A percentile compares a stretch with the other conserved stretches of the same genome.
Evolutionary conservation across 2,113 vertebrate species (phyloP).

Genomic region (Pogona vitticeps): DNA sequence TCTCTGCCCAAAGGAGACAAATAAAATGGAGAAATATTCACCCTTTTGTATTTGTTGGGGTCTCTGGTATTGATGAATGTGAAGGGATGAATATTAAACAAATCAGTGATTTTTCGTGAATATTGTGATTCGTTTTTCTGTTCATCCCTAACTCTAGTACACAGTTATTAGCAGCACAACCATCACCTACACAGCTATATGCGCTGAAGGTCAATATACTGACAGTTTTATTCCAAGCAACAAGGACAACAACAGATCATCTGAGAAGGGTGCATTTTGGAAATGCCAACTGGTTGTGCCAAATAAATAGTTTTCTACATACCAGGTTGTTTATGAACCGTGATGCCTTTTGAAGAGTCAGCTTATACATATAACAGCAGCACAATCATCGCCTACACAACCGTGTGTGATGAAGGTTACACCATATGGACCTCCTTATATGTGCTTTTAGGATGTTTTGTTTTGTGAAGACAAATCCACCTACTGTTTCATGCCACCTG

Average conservation of each 20-base stretch:
- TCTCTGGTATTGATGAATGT: too few species aligned
- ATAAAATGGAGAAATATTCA: too few species aligned
- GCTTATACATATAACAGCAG: background rate
- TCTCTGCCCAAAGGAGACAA: too few species aligned
- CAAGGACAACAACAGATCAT: background rate
- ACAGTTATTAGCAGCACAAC: background rate
- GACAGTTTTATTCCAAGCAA: background rate
- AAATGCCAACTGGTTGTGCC: background rate
- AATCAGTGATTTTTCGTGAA: too few species aligned
- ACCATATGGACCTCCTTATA: constrained; percentile 8
- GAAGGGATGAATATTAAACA: too few species aligned
- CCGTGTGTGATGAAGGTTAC: background rate
- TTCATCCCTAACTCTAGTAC: too few species aligned
- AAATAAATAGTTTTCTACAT: background rate
- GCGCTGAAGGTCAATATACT: background rate
- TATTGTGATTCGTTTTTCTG: too few species aligned
- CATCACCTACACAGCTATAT: background rate
- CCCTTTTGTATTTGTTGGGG: too few species aligned
- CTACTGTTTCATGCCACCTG: constrained; percentile 13
- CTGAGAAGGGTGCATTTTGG: background rate
- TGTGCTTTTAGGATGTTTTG: background rate
- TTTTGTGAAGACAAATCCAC: constrained; percentile 1
- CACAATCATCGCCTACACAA: constrained; percentile 1
- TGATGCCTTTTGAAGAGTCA: background rate
- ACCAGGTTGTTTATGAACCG: background rate